These are phyloP conservation scores for Stenotaenia linearis DNA, from an alignment of 2,888 invertebrate species.

Conservation along the genomic window DNA sequence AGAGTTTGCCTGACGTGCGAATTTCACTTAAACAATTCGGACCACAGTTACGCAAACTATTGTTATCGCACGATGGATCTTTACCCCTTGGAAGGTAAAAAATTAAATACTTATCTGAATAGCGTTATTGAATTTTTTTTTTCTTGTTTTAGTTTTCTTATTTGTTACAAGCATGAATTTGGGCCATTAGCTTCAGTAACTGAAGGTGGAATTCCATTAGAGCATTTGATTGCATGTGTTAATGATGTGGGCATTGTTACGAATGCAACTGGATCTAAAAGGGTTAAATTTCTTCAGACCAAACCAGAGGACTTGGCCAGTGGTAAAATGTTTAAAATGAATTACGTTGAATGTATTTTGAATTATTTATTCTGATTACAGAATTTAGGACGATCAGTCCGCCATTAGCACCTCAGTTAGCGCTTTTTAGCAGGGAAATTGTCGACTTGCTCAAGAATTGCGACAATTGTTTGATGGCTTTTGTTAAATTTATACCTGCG, in stretches of 20 bases:
- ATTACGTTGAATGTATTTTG: too few relatives aligned
- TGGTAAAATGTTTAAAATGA: not conserved
- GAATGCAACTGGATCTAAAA: constrained; percentile 54
- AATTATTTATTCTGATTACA: constrained; percentile 1
- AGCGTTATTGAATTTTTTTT: not conserved
- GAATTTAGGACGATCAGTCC: constrained; percentile 43
- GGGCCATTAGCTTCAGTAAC: constrained; percentile 52
- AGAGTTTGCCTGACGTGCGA: constrained; percentile 56
- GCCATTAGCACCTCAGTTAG: constrained; percentile 62
- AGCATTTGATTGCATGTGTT: constrained; percentile 80
- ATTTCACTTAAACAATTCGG: constrained; percentile 59
- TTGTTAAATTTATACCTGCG: constrained; percentile 82
- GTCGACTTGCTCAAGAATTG: constrained; percentile 76
- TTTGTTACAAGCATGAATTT: constrained; percentile 73
- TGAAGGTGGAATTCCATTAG: constrained; percentile 74
- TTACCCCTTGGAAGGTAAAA: constrained; percentile 70
- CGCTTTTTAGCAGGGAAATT: constrained; percentile 78
- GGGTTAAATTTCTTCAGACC: constrained; percentile 51
- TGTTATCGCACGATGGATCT: constrained; percentile 68
- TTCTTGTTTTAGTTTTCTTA: constrained; percentile 60
- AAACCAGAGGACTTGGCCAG: constrained; percentile 39
- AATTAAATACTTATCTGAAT: constrained; percentile 30
- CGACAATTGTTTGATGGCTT: constrained; percentile 73
- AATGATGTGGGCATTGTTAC: constrained; percentile 61
- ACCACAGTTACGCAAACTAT: constrained; percentile 59